Percentiles rank a stretch among this genome's conserved stretches.
These are phyloP conservation scores for Stramonita haemastoma DNA, from an alignment of 2,888 invertebrate genomes.

Conservation along the genomic window DNA sequence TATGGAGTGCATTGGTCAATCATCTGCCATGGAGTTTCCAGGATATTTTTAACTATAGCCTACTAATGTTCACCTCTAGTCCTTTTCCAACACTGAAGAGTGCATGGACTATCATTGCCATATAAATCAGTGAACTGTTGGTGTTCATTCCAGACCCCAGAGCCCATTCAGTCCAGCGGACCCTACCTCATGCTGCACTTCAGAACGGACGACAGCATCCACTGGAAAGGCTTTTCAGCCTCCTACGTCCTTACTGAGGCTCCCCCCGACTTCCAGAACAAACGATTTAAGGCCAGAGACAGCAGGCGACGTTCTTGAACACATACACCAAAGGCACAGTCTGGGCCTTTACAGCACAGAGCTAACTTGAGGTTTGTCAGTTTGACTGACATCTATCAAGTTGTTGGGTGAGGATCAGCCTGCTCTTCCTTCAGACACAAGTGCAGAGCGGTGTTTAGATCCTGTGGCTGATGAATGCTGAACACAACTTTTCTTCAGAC, in stretches of 20 bases:
- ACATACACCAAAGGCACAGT: too few relatives aligned
- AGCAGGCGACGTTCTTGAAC: constrained; percentile 9
- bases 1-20: too few relatives aligned
- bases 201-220: constrained; percentile 92
- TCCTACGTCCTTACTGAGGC: constrained; percentile 87
- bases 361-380: too few relatives aligned
- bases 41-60: too few relatives aligned
- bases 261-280: constrained; percentile 42
- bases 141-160: constrained; percentile 85
- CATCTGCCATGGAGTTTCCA: too few relatives aligned
- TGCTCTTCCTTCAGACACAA: too few relatives aligned
- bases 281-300: constrained; percentile 34
- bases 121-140: neutral
- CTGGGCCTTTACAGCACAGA: too few relatives aligned
- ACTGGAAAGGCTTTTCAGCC: constrained; percentile 94
- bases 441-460: neutral
- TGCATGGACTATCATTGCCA: too few relatives aligned
- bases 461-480: neutral
- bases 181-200: constrained; percentile 92
- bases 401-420: too few relatives aligned
- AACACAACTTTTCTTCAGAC: neutral
- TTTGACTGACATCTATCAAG: too few relatives aligned
- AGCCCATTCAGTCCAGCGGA: constrained; percentile 90
- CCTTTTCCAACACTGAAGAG: too few relatives aligned
- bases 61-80: too few relatives aligned